Conservation (phyloP, 1,140 invertebrate genomes). For the Kradibia gibbosae region DNA sequence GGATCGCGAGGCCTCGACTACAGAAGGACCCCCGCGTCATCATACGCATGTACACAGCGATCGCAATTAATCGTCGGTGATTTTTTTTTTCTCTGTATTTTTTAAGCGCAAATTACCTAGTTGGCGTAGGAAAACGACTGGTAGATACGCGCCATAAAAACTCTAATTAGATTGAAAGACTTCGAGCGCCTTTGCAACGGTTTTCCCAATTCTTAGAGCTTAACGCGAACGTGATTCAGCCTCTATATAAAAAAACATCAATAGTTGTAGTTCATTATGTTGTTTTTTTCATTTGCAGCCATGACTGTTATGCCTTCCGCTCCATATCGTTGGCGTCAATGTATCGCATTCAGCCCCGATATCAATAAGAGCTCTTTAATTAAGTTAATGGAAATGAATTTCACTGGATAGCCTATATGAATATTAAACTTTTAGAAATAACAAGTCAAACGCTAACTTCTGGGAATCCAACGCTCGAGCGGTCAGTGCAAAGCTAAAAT, state of each 20-base stretch:
- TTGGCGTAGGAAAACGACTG: slow-evolving; percentile 9
- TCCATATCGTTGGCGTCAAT: neutral
- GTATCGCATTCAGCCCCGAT: neutral
- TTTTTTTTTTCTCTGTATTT: slow-evolving; percentile 13
- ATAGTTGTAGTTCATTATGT: neutral
- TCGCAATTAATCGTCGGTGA: slow-evolving; percentile 37
- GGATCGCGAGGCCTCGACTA: slow-evolving; percentile 26
- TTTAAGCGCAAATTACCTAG: slow-evolving; percentile 14
- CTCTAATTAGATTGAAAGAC: slow-evolving; percentile 17
- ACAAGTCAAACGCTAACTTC: no score
- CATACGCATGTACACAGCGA: slow-evolving; percentile 20
- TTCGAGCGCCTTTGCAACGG: neutral
- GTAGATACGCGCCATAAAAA: neutral
- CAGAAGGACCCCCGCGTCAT: slow-evolving; percentile 35
- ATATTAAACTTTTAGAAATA: no score
- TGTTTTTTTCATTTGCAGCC: neutral
- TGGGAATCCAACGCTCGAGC: no score
- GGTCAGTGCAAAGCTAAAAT: no score
- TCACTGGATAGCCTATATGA: neutral
- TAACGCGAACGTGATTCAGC: neutral
- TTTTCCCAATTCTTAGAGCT: neutral
- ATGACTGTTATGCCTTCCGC: neutral
- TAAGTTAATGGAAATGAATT: neutral
- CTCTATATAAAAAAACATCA: neutral
- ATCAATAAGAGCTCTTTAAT: neutral